Evolutionary conservation across 2,888 invertebrate species (phyloP).

Genomic region (Drosophila subsilvestris): DNA sequence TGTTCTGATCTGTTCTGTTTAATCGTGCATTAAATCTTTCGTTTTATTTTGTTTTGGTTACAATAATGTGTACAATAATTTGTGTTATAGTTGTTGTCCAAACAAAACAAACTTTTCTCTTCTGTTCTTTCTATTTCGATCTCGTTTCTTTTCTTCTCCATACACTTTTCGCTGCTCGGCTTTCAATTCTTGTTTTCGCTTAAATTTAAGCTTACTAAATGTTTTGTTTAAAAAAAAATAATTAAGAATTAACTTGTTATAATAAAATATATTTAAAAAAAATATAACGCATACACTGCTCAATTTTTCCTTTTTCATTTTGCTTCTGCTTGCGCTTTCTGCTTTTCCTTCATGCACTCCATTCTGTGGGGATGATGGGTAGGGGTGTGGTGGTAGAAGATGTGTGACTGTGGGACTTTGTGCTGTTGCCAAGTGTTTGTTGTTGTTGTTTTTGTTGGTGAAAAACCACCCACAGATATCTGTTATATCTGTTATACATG

Average conservation of each 20-base stretch:
- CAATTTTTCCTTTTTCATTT: conserved; percentile 39
- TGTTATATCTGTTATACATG: background rate
- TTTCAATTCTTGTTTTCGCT: conserved; percentile 44
- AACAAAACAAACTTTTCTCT: conserved; percentile 29
- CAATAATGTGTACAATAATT: conserved; percentile 13
- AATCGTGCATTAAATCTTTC: background rate
- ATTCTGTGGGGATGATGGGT: conserved; percentile 1
- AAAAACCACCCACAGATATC: background rate
- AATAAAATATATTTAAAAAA: conserved; percentile 63
- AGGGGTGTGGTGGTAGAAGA: background rate
- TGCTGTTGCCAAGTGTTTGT: background rate
- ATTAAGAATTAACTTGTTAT: conserved; percentile 65
- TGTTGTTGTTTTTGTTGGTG: conserved; percentile 4
- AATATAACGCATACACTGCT: conserved; percentile 65
- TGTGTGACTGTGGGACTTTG: background rate
- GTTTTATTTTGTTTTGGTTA: conserved; percentile 22
- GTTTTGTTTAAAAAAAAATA: conserved; percentile 55
- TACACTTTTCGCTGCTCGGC: conserved; percentile 15
- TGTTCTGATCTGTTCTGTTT: conserved; percentile 7
- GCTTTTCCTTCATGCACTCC: conserved; percentile 29
- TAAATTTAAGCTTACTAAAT: conserved; percentile 66
- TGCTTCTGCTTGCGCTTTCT: conserved; percentile 29
- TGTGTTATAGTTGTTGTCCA: conserved; percentile 28
- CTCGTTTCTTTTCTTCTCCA: conserved; percentile 14
- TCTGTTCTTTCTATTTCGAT: conserved; percentile 20